phyloP scores from a whole-genome alignment of 2,888 invertebrate species.

The Machimus rusticus region DNA sequence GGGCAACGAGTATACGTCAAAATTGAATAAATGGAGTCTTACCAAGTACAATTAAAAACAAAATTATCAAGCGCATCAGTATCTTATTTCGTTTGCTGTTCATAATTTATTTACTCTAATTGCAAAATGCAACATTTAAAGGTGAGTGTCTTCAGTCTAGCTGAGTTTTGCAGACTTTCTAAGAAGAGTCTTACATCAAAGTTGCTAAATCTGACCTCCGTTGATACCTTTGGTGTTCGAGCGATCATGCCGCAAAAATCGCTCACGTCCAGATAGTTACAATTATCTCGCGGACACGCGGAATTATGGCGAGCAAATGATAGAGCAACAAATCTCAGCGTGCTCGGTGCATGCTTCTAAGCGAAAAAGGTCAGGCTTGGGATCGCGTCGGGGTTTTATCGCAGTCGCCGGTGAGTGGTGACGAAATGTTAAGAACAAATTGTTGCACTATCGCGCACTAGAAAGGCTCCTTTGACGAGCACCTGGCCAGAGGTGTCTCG shows the following conservation, averaged over 20 bases:
- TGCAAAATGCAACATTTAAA: background rate
- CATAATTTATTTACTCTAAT: too few relatives aligned
- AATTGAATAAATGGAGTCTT: too few relatives aligned
- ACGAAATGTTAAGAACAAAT: slow-evolving; percentile 8
- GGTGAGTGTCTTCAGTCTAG: background rate
- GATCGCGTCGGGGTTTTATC: background rate
- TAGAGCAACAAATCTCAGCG: background rate
- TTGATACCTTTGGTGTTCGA: background rate
- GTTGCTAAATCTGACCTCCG: background rate
- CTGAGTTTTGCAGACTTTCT: background rate
- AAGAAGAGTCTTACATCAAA: background rate
- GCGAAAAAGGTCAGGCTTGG: background rate
- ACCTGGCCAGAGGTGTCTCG: background rate
- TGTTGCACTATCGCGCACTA: background rate
- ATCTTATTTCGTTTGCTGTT: too few relatives aligned
- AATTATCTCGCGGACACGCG: background rate
- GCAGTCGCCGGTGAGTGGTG: background rate
- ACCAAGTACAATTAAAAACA: too few relatives aligned
- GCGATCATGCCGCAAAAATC: background rate
- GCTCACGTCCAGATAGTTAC: background rate
- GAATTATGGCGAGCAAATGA: background rate
- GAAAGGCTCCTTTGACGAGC: background rate
- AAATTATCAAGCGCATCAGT: too few relatives aligned
- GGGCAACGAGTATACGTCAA: too few relatives aligned
- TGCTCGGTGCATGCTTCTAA: background rate